Evolutionary conservation across 2,888 invertebrate genomes (phyloP).

Genomic region (Camponotus fellah): DNA sequence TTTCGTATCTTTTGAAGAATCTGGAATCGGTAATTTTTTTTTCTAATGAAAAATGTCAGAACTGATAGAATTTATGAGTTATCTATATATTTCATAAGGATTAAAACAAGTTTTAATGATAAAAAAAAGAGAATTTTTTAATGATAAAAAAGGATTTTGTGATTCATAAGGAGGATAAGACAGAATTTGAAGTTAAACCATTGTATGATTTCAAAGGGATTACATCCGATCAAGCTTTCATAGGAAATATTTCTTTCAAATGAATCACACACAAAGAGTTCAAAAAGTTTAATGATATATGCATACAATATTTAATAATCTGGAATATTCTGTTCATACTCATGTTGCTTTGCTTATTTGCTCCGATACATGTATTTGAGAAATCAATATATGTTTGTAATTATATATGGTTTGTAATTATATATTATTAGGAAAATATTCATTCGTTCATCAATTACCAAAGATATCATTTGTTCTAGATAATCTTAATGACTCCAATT

Average conservation of each 20-base stretch:
- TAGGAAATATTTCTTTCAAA: conserved; percentile 20
- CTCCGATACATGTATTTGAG: not conserved
- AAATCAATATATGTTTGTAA: conserved; percentile 2
- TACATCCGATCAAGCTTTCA: conserved; percentile 20
- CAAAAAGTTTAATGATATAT: conserved; percentile 1
- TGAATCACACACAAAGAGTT: conserved; percentile 6
- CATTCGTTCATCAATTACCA: too few relatives aligned
- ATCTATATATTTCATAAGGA: not conserved
- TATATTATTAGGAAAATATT: not conserved
- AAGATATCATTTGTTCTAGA: conserved; percentile 3
- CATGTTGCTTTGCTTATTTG: conserved; percentile 4
- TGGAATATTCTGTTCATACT: conserved; percentile 4
- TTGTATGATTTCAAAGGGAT: conserved; percentile 19
- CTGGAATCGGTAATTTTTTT: not conserved
- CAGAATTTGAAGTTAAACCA: conserved; percentile 11
- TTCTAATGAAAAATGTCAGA: not conserved
- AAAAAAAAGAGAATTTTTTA: too few relatives aligned
- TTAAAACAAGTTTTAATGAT: not conserved
- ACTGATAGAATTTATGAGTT: not conserved
- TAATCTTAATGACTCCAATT: conserved; percentile 19
- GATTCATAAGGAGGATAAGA: not conserved
- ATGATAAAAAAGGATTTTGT: not conserved
- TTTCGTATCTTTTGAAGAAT: not conserved
- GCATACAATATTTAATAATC: not conserved
- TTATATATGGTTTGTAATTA: conserved; percentile 6